phyloP scores from a whole-genome alignment of 2,888 invertebrate species.

The Creontiades dilutus region DNA sequence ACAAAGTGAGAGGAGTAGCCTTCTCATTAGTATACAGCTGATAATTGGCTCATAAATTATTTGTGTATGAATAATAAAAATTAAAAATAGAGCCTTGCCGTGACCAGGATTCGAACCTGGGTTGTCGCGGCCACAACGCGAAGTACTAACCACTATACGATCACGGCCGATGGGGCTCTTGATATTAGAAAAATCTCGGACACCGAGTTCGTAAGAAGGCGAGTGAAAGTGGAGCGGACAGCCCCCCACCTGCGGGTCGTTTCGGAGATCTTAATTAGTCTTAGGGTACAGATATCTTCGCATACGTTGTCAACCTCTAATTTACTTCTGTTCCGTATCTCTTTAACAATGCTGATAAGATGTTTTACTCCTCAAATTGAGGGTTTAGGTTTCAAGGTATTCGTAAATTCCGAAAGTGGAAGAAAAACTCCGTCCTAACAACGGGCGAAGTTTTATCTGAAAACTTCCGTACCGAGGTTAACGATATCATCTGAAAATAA shows the following conservation, averaged over 20 bases:
- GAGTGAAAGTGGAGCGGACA: background rate
- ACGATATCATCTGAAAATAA: too few species aligned
- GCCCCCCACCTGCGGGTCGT: background rate
- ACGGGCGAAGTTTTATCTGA: too few species aligned
- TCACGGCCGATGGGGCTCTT: background rate
- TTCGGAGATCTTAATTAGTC: too few species aligned
- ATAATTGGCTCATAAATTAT: background rate
- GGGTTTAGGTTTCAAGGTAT: too few species aligned
- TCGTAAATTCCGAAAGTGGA: too few species aligned
- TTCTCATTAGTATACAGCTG: too few species aligned
- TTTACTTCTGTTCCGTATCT: background rate
- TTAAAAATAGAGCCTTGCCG: background rate
- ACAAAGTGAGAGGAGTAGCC: too few species aligned
- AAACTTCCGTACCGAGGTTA: too few species aligned
- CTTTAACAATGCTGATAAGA: too few species aligned
- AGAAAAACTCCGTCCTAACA: too few species aligned
- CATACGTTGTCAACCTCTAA: background rate
- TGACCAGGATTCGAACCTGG: conserved; percentile 39
- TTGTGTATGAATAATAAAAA: background rate
- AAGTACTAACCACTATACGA: conserved; percentile 12
- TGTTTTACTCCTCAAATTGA: too few species aligned
- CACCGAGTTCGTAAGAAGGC: background rate
- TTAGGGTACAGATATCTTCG: too few species aligned
- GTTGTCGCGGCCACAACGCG: conserved; percentile 66
- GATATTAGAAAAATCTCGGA: background rate